Percentiles rank a stretch among this genome's conserved stretches.
These are phyloP conservation scores for Laodelphax striatellus DNA, from an alignment of 1,140 invertebrate genomes.

Conservation along the genomic window DNA sequence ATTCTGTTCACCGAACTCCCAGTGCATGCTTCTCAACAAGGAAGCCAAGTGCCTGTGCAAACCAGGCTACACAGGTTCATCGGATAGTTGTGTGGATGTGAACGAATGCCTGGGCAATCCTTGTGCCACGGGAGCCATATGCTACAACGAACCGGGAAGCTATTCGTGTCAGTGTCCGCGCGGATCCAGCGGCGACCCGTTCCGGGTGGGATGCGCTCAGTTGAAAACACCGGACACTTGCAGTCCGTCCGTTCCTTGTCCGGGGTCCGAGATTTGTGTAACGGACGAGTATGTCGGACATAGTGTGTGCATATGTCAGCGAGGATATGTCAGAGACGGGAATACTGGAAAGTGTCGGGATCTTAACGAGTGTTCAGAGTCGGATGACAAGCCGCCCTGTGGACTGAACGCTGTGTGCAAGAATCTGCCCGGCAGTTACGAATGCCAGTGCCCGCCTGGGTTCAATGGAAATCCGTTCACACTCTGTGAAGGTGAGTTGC, in stretches of 20 bases:
- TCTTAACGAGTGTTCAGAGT: conserved; percentile 74
- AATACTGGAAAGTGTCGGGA: conserved; percentile 67
- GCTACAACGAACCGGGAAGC: conserved; percentile 73
- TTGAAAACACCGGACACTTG: conserved; percentile 50
- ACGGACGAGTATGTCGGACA: conserved; percentile 54
- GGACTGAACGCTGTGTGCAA: conserved; percentile 81
- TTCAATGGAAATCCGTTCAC: conserved; percentile 82
- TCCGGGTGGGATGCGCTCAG: conserved; percentile 54
- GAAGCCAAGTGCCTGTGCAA: conserved; percentile 72
- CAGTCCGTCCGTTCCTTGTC: conserved; percentile 61
- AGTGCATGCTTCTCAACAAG: conserved; percentile 76
- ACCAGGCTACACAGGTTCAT: conserved; percentile 58
- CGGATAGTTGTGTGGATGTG: conserved; percentile 71
- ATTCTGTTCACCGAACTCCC: conserved; percentile 73
- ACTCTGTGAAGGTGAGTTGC: conserved; percentile 51
- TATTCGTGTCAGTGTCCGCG: conserved; percentile 81
- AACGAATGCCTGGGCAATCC: conserved; percentile 69
- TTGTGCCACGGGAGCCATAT: conserved; percentile 70
- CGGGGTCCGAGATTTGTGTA: conserved; percentile 71
- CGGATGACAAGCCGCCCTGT: conserved; percentile 59
- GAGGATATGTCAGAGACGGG: conserved; percentile 64
- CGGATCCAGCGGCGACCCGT: conserved; percentile 53
- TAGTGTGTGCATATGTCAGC: conserved; percentile 76
- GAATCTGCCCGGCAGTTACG: conserved; percentile 87
- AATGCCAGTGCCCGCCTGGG: conserved; percentile 76